These are phyloP conservation scores for Anableps anableps DNA, from an alignment of 2,797 vertebrate species.

Conservation along the genomic window DNA sequence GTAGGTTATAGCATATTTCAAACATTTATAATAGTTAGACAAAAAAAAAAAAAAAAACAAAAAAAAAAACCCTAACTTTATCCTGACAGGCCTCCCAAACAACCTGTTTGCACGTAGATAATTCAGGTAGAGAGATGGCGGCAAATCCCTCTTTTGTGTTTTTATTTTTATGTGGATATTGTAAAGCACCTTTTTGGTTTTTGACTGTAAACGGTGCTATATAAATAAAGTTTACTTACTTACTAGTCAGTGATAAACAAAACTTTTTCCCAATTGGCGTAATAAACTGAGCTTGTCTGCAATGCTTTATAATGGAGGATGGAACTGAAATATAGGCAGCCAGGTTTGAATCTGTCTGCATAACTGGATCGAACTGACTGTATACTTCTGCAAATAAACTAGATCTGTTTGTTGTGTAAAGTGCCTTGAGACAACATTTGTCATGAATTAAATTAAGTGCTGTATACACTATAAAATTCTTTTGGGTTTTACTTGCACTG, in stretches of 20 bases:
- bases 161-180: background rate
- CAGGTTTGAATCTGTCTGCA: background rate
- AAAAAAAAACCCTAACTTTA: background rate
- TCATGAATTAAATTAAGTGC: background rate
- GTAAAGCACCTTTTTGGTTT: background rate
- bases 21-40: background rate
- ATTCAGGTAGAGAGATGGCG: background rate
- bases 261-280: background rate
- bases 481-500: background rate
- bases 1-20: background rate
- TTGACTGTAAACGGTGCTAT: background rate
- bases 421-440: background rate
- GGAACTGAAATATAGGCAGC: background rate
- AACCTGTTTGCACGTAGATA: background rate
- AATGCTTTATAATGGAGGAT: background rate
- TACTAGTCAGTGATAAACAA: background rate
- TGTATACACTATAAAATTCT: background rate
- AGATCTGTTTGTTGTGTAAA: background rate
- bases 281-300: background rate
- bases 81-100: background rate
- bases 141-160: background rate
- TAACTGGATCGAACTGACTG: background rate
- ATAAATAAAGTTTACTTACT: background rate
- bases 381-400: background rate
- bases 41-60: background rate